Conservation (phyloP, 2,113 vertebrate species). For the Ursus arctos region DNA sequence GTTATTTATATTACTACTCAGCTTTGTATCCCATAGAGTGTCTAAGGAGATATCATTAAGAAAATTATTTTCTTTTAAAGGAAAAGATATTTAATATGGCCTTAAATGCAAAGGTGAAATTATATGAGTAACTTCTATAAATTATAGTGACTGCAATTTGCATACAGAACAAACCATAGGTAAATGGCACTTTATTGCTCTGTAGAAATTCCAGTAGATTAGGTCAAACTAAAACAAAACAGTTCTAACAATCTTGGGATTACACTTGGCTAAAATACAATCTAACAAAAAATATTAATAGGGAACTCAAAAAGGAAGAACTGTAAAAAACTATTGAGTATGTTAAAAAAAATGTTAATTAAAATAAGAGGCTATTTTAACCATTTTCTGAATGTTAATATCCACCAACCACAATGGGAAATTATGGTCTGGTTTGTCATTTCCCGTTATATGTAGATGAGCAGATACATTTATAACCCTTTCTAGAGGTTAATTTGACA, state of each 20-base stretch:
- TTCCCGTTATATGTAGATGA: not conserved
- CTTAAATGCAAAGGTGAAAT: constrained; percentile 42
- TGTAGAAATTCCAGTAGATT: constrained; percentile 8
- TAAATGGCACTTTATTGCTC: not conserved
- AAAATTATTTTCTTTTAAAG: not conserved
- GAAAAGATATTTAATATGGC: not conserved
- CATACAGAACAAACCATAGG: not conserved
- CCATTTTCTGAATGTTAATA: not conserved
- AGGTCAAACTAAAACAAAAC: not conserved
- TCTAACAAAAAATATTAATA: not conserved
- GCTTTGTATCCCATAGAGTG: not conserved
- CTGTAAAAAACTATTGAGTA: not conserved
- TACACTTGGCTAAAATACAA: not conserved
- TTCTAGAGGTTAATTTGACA: constrained; percentile 43
- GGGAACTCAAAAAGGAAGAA: not conserved
- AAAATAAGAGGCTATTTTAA: constrained; percentile 9
- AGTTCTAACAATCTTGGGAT: not conserved
- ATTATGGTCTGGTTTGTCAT: not conserved
- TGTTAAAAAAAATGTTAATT: not conserved
- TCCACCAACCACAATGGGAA: not conserved
- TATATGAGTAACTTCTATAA: constrained; percentile 13
- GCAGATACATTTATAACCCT: not conserved
- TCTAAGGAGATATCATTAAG: not conserved
- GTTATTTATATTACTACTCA: not conserved
- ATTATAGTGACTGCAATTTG: constrained; percentile 17